Base-by-base conservation (phyloP, 2,888 invertebrate genomes). In the Ceramica pisi region DNA sequence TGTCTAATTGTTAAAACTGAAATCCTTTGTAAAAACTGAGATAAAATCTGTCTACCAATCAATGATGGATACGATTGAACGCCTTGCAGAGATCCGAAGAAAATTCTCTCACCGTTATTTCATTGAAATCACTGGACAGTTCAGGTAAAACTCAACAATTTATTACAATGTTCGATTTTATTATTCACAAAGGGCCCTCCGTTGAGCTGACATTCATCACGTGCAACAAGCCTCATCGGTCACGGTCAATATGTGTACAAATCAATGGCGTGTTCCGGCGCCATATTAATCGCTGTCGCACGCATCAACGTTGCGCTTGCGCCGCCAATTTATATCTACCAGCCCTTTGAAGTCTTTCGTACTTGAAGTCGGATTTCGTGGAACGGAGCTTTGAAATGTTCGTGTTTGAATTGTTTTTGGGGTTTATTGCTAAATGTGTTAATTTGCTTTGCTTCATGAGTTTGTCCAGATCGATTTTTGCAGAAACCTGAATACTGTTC, bases 321-420 rank as follows among this genome's bases (percentile, higher is more conserved):
- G 88, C 90, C 88, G 82, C 81, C 85, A 86, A 92, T 91, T 91
- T 91, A 91, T 89, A 89, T 83, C 72, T 60, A 77, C 69, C 82
- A 87, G 80, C 87, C 85, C 94, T 94, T 94, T 94, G 94, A 94
- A 92, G 90, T 94, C 84, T 80, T 81, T 83, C 85, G 82, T 82
- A 84, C 75, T 70, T 63, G 41, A 64, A 69, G 61, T 76, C 71
- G 70, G 72, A 78, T 82, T 90, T 89, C 90, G 78, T 67, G 78
- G 90, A 89, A 92, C 75, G 61, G 41, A n/a, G 77, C 73, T 77
- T 79, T 79, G 76, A 78, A 81, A 88, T 86, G 87, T 80, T 80
- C 71, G 72, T 82, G 81, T 84, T 84, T 86, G 78, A 83, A 82
- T 84, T 81, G 72, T 68, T 66, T 66, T 63, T 71, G 3, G 31